Evolutionary conservation across 2,888 invertebrate genomes (phyloP), one percentile per base, ranked within the genome.

Genomic region (Drosophila kuntzei): DNA sequence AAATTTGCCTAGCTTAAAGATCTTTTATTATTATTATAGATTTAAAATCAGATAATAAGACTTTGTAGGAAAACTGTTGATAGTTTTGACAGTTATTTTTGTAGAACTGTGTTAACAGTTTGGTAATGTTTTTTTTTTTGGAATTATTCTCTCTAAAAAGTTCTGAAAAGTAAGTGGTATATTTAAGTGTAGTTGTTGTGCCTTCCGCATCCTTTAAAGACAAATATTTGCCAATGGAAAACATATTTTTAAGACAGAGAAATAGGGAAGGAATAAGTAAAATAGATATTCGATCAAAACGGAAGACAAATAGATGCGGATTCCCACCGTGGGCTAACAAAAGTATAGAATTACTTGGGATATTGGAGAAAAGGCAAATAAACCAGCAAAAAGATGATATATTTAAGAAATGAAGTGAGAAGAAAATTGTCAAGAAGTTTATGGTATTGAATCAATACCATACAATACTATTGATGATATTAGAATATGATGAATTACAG

Each of bases 311-410:
- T 8, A 20, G 2, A 41, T 6, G 7, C 12, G 0, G 8, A 20
- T 20, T 32, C 4, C 20, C n/a, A 20, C 8, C 18, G 12, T 11
- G 5, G 46, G 2, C 14, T n/a, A 20, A 3, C 11, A 32, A 43
- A 44, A 55, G 46, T 36, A 55, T 55, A 5, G 25, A 34, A 55
- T 55, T 46, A 18, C 55, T 25, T 46, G 5, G 9, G 9, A 18
- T 11, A 36, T 16, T 44, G 9, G 11, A 25, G 22, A 34, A n/a
- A 8, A 20, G 1, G 34, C 11, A 34, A 49, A 47, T 9, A 32
- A 14, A 8, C 8, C 16, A 27, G 1, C 8, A 37, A 16, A 37
- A 0, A 37, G 9, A 8, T 14, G 11, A 18, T 11, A 2, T 18
- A 16, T 39, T 16, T 5, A 16, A 16, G 5, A 16, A n/a, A n/a